Base-by-base conservation (phyloP, 2,113 vertebrate species). In the Sceloporus tristichus region DNA sequence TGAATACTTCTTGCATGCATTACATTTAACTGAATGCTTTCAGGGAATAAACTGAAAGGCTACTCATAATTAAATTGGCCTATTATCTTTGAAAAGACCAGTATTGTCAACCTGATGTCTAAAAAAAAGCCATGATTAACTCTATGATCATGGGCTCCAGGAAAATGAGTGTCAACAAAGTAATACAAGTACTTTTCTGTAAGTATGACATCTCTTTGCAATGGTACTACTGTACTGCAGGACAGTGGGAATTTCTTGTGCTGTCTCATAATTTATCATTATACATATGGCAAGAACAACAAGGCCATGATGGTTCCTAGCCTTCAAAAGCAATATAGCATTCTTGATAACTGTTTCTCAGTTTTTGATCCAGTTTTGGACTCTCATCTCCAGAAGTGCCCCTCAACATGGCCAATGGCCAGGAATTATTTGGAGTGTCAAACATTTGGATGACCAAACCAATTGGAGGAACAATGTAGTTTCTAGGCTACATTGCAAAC, bases 41-140 rank as follows among this genome's bases (percentile, higher is more conserved):
- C 29, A 78, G 16, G 9, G 27, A 86, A 86, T 86, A 48, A 78
- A 78, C 23, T 56, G 34, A 48, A 80, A 71, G 21, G 21, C 48
- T 19, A 38, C 21, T 29, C 19, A 56, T 68, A 83, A 77, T 59
- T 78, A 59, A 66, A 54, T 76, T 68, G 29, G 66, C 79, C 56
- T 29, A 87, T 65, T 87, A 42, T n/a, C 6, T 77, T 76, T 53
- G 73, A 65, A 82, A 29, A 83, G 76, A 66, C 2, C n/a, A 38
- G 73, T 68, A 78, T 78, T 34, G 14, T 54, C 48, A 34, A 65
- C 23, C 48, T 34, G 3, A 38, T 18, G 18, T n/a, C 29, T 27
- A 4, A 3, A 9, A 40, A 38, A 40, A 11, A 71, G 68, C 23
- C 7, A 25, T n/a, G 27, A 25, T 29, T 5, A 62, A 68, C 6